Percentiles rank a stretch among this genome's conserved stretches.
These are phyloP conservation scores for Diachrysia chrysitis DNA, from an alignment of 2,888 invertebrate species.

Conservation along the genomic window DNA sequence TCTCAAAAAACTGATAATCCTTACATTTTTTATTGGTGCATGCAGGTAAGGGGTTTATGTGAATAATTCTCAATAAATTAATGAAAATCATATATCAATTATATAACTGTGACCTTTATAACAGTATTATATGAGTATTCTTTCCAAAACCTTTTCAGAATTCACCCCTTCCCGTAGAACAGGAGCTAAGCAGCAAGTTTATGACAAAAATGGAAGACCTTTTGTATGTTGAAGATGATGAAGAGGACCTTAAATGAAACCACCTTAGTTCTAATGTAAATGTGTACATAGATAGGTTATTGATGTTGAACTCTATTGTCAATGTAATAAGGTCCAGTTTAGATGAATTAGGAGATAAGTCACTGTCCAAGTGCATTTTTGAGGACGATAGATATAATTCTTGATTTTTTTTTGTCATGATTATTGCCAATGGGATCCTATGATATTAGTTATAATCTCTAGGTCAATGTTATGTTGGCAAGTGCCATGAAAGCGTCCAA, in stretches of 20 bases:
- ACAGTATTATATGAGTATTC: background rate
- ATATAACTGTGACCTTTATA: too few relatives aligned
- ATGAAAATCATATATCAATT: too few relatives aligned
- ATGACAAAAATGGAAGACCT: conserved; percentile 84
- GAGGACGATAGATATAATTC: background rate
- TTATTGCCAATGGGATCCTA: background rate
- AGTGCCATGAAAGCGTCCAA: background rate
- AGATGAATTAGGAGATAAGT: conserved; percentile 15
- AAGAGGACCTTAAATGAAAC: conserved; percentile 81
- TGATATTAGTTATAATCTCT: background rate
- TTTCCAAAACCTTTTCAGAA: conserved; percentile 64
- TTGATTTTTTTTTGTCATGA: background rate
- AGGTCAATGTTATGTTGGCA: background rate
- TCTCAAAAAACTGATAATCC: too few relatives aligned
- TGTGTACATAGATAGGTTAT: conserved; percentile 61
- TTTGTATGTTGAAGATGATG: conserved; percentile 83
- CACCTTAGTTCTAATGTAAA: conserved; percentile 54
- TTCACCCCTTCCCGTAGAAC: conserved; percentile 67
- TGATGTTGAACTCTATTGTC: conserved; percentile 43
- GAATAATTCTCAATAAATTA: background rate
- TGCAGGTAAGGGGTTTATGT: background rate
- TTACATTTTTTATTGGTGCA: background rate
- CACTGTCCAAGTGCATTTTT: conserved; percentile 23
- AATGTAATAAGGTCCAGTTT: conserved; percentile 35
- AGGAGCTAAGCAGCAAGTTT: conserved; percentile 79